phyloP scores from a whole-genome alignment of 2,113 vertebrate genomes.

The Calcarius ornatus region DNA sequence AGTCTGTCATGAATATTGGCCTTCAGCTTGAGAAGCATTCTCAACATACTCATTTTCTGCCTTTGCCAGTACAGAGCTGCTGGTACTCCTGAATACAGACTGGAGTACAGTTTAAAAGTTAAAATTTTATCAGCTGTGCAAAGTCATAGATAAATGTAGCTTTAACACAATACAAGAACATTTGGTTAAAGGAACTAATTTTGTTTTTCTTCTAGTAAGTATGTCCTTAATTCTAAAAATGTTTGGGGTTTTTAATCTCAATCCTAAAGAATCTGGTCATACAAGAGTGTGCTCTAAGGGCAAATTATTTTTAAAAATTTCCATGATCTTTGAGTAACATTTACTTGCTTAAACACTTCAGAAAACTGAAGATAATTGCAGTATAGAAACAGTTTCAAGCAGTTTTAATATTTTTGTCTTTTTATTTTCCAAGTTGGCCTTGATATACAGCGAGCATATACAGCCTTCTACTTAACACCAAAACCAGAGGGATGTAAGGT shows the following conservation, averaged over 20 bases:
- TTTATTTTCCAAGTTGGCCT: constrained; percentile 81
- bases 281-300: not conserved
- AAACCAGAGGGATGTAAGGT: constrained; percentile 62
- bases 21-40: not conserved
- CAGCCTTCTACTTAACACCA: constrained; percentile 76
- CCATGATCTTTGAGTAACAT: not conserved
- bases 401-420: not conserved
- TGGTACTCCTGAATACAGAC: not conserved
- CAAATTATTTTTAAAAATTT: not conserved
- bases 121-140: not conserved
- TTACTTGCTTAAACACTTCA: not conserved
- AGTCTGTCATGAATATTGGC: not conserved
- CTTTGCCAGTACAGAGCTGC: not conserved
- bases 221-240: not conserved
- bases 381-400: not conserved
- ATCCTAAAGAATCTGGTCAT: not conserved
- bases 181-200: not conserved
- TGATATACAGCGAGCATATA: constrained; percentile 86
- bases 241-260: not conserved
- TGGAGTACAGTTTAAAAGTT: not conserved
- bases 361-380: not conserved
- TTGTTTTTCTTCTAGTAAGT: not conserved
- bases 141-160: not conserved
- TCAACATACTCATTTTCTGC: not conserved
- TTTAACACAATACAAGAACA: not conserved